A percentile compares a stretch with the other conserved stretches of the same genome.
Conservation (phyloP, 2,113 vertebrate genomes). For the Dolichotis patagonum region DNA sequence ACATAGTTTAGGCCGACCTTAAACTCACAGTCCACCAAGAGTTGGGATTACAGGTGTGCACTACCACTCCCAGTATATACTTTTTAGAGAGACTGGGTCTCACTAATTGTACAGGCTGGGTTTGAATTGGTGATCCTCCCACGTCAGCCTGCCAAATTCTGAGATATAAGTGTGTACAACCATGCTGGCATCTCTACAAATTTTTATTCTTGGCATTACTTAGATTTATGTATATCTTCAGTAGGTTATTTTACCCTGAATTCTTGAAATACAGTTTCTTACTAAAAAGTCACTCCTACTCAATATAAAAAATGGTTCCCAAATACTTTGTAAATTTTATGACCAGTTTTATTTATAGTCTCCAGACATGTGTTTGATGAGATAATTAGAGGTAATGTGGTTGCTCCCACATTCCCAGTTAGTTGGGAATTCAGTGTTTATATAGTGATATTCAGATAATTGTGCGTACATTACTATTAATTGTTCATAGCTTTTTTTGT, state of each 20-base stretch:
- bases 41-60: neutral
- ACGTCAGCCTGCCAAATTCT: neutral
- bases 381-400: neutral
- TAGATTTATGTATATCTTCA: neutral
- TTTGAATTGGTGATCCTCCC: neutral
- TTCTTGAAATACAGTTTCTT: neutral
- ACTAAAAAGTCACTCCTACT: neutral
- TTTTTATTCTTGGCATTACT: neutral
- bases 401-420: neutral
- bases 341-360: neutral
- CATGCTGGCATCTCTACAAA: neutral
- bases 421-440: neutral
- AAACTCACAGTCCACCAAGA: neutral
- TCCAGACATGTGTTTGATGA: neutral
- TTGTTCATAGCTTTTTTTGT: slow-evolving; percentile 18
- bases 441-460: neutral
- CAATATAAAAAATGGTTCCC: neutral
- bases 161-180: neutral
- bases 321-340: neutral
- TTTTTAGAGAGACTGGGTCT: neutral
- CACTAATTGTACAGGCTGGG: neutral
- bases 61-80: neutral
- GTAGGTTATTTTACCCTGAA: neutral
- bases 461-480: neutral
- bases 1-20: neutral